Percentiles rank a stretch among this genome's conserved stretches.
Conservation (phyloP, 2,113 vertebrate genomes). For the Petroica traversi region DNA sequence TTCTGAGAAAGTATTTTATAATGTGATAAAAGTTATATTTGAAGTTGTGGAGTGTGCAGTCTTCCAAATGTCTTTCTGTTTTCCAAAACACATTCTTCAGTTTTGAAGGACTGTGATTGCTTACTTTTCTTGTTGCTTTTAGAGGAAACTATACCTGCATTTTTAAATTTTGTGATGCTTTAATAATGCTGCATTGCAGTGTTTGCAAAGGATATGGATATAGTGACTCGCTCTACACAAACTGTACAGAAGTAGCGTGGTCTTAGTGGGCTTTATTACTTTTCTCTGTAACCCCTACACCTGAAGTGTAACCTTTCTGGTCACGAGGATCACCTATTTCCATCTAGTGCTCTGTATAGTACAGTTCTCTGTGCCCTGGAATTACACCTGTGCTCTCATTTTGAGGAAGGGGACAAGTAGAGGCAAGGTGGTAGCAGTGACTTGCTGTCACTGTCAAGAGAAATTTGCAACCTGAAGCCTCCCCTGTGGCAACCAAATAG, state of each 20-base stretch:
- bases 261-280: neutral
- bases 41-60: neutral
- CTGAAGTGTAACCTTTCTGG: neutral
- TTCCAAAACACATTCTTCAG: neutral
- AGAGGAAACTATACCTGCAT: neutral
- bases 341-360: neutral
- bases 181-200: neutral
- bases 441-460: neutral
- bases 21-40: neutral
- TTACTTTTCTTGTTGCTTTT: neutral
- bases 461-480: neutral
- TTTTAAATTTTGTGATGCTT: neutral
- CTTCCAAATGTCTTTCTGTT: neutral
- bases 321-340: neutral
- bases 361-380: neutral
- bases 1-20: neutral
- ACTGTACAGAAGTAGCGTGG: neutral
- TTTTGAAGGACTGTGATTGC: neutral
- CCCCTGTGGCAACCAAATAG: neutral
- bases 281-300: neutral
- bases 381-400: neutral
- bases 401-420: neutral
- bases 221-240: neutral
- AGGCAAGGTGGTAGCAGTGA: neutral
- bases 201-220: neutral